These are phyloP conservation scores for Drosophila prolongata DNA, from an alignment of 2,888 invertebrate species.

Conservation along the genomic window DNA sequence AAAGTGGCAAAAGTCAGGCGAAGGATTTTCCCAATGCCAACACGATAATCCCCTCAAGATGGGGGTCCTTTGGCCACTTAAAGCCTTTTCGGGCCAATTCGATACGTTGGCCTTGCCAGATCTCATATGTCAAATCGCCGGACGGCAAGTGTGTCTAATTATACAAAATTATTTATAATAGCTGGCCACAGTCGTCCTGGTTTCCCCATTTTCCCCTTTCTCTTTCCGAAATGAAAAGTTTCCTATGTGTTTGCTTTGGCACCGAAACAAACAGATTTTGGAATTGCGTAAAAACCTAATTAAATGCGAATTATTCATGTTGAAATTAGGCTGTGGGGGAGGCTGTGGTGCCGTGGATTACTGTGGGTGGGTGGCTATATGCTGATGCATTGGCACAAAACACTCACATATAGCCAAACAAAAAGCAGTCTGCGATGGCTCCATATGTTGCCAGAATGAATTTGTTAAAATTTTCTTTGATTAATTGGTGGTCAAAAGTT, in stretches of 20 bases:
- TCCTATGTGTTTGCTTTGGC: conserved; percentile 18
- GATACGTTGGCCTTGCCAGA: conserved; percentile 21
- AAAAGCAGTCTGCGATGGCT: conserved; percentile 62
- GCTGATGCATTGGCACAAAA: conserved; percentile 42
- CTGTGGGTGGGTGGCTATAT: neutral
- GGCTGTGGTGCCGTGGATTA: conserved; percentile 39
- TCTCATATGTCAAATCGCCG: conserved; percentile 64
- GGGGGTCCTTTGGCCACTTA: conserved; percentile 18
- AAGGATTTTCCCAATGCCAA: conserved; percentile 54
- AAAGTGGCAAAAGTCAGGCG: conserved; percentile 31
- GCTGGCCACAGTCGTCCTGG: conserved; percentile 34
- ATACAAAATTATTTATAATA: conserved; percentile 78
- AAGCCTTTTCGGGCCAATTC: conserved; percentile 30
- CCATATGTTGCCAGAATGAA: conserved; percentile 76
- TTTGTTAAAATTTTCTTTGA: conserved; percentile 74
- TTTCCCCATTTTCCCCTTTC: neutral
- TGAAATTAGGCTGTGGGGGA: conserved; percentile 49
- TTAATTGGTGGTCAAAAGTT: conserved; percentile 80
- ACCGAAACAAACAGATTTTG: conserved; percentile 38
- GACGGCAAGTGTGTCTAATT: conserved; percentile 76
- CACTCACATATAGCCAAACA: conserved; percentile 49
- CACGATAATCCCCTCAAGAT: conserved; percentile 53
- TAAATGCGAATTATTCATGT: conserved; percentile 80
- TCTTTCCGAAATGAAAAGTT: neutral
- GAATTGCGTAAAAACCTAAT: conserved; percentile 73